phyloP scores from a whole-genome alignment of 2,888 invertebrate species.

The Caenorhabditis parvicauda region DNA sequence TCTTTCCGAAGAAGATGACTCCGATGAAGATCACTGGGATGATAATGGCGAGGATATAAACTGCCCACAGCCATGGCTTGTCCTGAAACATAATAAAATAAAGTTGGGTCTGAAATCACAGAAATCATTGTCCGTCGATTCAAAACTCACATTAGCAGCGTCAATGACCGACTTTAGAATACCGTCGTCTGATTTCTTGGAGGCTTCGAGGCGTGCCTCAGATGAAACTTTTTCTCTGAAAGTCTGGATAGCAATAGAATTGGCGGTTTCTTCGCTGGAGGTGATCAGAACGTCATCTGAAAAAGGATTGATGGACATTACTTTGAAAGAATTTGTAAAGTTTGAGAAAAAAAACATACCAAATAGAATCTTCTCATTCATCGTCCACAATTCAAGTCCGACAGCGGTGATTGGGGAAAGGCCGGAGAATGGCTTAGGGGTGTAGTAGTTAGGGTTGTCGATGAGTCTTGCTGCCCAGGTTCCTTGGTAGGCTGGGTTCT shows the following conservation, averaged over 20 bases:
- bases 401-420: conserved; percentile 70
- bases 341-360: conserved; percentile 69
- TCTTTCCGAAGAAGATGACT: conserved; percentile 75
- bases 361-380: conserved; percentile 89
- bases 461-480: conserved; percentile 73
- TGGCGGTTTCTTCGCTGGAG: conserved; percentile 77
- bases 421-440: conserved; percentile 75
- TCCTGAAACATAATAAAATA: conserved; percentile 65
- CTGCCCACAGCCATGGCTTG: conserved; percentile 86
- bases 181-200: conserved; percentile 25
- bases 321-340: background rate
- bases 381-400: conserved; percentile 97
- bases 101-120: background rate
- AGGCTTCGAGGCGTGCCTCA: conserved; percentile 37
- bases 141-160: conserved; percentile 33
- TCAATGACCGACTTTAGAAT: conserved; percentile 42
- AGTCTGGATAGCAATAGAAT: conserved; percentile 79
- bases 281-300: conserved; percentile 79
- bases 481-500: conserved; percentile 68
- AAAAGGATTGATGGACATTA: no score
- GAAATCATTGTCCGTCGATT: no score
- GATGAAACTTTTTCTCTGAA: conserved; percentile 76
- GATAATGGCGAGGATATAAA: conserved; percentile 77
- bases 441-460: conserved; percentile 87
- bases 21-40: conserved; percentile 78